A percentile compares a stretch with the other conserved stretches of the same genome.
Evolutionary conservation across 2,113 vertebrate genomes (phyloP).

Genomic region (Andinoacara biseriatus): DNA sequence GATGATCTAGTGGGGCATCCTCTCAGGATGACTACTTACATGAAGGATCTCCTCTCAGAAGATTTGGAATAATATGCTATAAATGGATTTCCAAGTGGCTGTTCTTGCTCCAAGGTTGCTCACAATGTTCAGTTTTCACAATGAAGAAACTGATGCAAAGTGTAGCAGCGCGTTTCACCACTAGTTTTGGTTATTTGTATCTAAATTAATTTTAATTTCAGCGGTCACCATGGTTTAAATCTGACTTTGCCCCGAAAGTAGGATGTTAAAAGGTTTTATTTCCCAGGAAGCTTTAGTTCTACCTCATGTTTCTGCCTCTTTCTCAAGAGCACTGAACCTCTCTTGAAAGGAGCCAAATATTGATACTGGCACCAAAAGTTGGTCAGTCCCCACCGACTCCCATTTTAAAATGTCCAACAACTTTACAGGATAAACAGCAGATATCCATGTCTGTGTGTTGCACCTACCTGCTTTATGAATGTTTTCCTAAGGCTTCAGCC

Average conservation of each 20-base stretch:
- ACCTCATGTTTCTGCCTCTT: background rate
- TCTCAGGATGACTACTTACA: background rate
- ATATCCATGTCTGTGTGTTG: too few relatives aligned
- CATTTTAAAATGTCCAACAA: background rate
- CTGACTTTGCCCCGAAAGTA: background rate
- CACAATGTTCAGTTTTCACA: background rate
- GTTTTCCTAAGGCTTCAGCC: too few relatives aligned
- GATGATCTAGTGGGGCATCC: background rate
- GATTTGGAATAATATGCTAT: background rate
- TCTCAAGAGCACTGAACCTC: background rate
- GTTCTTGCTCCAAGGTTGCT: background rate
- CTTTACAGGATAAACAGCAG: background rate
- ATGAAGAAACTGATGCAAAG: background rate
- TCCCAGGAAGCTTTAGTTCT: background rate
- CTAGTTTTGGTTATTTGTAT: background rate
- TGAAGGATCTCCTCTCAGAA: constrained; percentile 1
- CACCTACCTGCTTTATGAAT: too few relatives aligned
- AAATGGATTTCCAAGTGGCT: background rate
- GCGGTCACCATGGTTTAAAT: background rate
- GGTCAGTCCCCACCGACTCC: background rate
- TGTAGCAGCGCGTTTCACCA: background rate
- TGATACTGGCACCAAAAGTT: background rate
- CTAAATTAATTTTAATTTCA: background rate
- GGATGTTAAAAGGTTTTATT: background rate
- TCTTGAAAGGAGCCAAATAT: background rate